These are phyloP conservation scores for Onychomys arenicola DNA, from an alignment of 2,797 vertebrate species.

Conservation along the genomic window DNA sequence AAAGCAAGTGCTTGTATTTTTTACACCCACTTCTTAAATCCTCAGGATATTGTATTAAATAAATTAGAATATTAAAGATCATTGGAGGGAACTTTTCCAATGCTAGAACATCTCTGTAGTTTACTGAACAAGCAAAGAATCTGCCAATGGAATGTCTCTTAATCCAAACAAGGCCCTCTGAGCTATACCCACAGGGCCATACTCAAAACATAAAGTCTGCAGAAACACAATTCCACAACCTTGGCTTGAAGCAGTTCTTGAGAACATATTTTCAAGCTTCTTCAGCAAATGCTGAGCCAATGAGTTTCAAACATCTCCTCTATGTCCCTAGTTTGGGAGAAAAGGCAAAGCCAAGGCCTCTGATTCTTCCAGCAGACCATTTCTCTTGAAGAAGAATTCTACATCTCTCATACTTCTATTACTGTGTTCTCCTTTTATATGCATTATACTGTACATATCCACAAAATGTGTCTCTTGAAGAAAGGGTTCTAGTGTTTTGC, in stretches of 20 bases:
- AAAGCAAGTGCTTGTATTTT: not conserved
- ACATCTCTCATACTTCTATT: not conserved
- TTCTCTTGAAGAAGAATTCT: constrained; percentile 31
- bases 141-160: constrained; percentile 4
- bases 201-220: constrained; percentile 52
- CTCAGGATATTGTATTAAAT: not conserved
- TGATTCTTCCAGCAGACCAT: not conserved
- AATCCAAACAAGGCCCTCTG: constrained; percentile 2
- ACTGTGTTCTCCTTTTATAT: not conserved
- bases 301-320: constrained; percentile 42
- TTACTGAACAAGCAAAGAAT: constrained; percentile 43
- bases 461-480: constrained; percentile 15
- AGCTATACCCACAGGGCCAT: not conserved
- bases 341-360: not conserved
- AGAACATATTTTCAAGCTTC: constrained; percentile 60
- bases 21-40: not conserved
- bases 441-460: not conserved
- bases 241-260: constrained; percentile 29
- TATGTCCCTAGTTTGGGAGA: not conserved
- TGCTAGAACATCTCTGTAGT: not conserved
- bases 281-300: not conserved
- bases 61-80: not conserved
- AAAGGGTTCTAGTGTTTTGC: not conserved
- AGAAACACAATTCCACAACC: constrained; percentile 25
- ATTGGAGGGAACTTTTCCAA: not conserved